A percentile compares a stretch with the other conserved stretches of the same genome.
phyloP scores from a whole-genome alignment of 1,140 invertebrate species.

The Magallana ariakensis region DNA sequence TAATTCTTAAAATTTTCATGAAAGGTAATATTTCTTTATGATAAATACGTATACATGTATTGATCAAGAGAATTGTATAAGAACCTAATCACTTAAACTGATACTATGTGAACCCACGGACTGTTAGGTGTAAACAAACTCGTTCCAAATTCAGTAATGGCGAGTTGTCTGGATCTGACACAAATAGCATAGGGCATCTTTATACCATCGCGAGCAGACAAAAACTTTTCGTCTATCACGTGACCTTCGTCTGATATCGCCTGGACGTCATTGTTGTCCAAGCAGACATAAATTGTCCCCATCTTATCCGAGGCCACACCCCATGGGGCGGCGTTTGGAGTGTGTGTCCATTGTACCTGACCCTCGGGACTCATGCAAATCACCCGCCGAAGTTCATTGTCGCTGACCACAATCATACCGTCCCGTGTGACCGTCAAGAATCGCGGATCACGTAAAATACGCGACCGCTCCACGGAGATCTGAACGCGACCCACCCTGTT shows the following conservation, averaged over 20 bases:
- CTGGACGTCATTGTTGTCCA: constrained; percentile 46
- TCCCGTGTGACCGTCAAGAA: constrained; percentile 29
- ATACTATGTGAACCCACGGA: constrained; percentile 37
- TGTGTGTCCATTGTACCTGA: constrained; percentile 46
- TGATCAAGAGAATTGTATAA: too few species aligned
- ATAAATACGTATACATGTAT: too few species aligned
- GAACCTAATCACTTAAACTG: neutral
- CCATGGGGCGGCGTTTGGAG: constrained; percentile 35
- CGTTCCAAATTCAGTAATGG: constrained; percentile 44
- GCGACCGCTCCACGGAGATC: constrained; percentile 37
- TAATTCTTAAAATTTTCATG: too few species aligned
- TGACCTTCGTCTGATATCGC: constrained; percentile 33
- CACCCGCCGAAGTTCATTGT: constrained; percentile 38
- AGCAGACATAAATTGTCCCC: constrained; percentile 36
- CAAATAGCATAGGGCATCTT: constrained; percentile 46
- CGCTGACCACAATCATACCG: constrained; percentile 39
- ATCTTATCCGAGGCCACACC: constrained; percentile 38
- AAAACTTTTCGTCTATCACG: constrained; percentile 37
- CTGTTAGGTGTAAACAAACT: constrained; percentile 50
- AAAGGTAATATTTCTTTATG: too few species aligned
- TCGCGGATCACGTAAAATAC: constrained; percentile 39
- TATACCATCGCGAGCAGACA: constrained; percentile 40
- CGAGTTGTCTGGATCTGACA: constrained; percentile 40
- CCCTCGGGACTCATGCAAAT: constrained; percentile 33
- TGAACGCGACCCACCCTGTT: constrained; percentile 33